phyloP scores from a whole-genome alignment of 2,888 invertebrate species.

The Nemurella pictetii region DNA sequence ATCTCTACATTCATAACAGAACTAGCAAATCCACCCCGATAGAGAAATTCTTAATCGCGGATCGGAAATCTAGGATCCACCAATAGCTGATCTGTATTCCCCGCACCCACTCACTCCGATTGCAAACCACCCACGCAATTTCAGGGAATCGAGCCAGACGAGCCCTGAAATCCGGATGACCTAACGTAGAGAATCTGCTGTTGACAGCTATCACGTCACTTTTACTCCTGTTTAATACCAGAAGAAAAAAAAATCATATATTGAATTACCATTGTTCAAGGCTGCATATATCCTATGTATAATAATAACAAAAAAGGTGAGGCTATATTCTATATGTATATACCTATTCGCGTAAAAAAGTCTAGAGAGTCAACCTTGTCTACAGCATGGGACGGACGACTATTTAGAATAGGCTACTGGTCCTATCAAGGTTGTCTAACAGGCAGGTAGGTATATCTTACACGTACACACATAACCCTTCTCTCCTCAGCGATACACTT shows the following conservation, averaged over 20 bases:
- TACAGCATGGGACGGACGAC: neutral
- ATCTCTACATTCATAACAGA: too few relatives aligned
- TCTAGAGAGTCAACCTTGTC: constrained; percentile 12
- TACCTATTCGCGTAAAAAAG: neutral
- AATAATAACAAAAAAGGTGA: constrained; percentile 5
- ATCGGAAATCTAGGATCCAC: too few relatives aligned
- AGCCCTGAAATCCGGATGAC: neutral
- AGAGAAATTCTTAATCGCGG: too few relatives aligned
- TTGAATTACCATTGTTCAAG: constrained; percentile 26
- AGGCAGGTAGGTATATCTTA: neutral
- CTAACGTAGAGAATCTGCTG: neutral
- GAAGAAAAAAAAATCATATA: neutral
- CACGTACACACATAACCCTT: neutral
- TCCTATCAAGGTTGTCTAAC: constrained; percentile 8
- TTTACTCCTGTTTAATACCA: neutral
- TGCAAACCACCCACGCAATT: neutral
- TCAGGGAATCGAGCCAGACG: neutral
- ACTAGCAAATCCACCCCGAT: too few relatives aligned
- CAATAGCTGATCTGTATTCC: neutral
- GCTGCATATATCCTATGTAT: neutral
- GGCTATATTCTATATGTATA: neutral
- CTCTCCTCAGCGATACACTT: neutral
- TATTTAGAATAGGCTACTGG: constrained; percentile 5
- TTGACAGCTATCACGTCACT: neutral
- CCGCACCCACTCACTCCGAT: neutral